These are phyloP conservation scores for Stenurella melanura DNA, from an alignment of 2,888 invertebrate species.

Conservation along the genomic window DNA sequence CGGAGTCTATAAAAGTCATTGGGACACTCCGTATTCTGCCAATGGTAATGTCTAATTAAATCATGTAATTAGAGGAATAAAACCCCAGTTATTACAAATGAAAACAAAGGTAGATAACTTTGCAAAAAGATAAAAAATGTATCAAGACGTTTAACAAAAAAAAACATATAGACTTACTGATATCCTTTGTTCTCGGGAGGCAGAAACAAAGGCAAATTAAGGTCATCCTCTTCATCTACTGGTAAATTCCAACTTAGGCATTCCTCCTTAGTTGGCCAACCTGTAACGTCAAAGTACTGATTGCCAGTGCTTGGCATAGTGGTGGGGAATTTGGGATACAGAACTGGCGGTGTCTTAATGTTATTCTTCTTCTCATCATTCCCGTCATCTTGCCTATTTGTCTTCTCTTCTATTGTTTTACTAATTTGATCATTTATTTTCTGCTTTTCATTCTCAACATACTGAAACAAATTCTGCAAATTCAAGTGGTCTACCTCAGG, in stretches of 20 bases:
- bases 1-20: no score
- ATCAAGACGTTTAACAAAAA: no score
- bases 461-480: constrained; percentile 73
- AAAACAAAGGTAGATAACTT: no score
- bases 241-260: constrained; percentile 73
- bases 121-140: no score
- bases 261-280: constrained; percentile 76
- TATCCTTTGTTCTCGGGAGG: constrained; percentile 87
- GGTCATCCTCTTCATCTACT: constrained; percentile 73
- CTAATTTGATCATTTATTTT: constrained; percentile 72
- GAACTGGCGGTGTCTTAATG: constrained; percentile 56
- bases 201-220: constrained; percentile 81
- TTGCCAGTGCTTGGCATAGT: constrained; percentile 74
- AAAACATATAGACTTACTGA: constrained; percentile 75
- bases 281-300: constrained; percentile 76
- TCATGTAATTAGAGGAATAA: no score
- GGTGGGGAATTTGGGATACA: constrained; percentile 73
- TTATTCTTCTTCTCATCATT: constrained; percentile 33
- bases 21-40: no score
- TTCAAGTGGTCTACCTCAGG: constrained; percentile 73
- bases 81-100: no score
- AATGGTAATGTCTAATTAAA: no score
- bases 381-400: constrained; percentile 32
- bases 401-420: constrained; percentile 44
- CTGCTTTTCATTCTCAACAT: constrained; percentile 74